phyloP scores from a whole-genome alignment of 2,113 vertebrate genomes.

The Dasyprocta punctata region DNA sequence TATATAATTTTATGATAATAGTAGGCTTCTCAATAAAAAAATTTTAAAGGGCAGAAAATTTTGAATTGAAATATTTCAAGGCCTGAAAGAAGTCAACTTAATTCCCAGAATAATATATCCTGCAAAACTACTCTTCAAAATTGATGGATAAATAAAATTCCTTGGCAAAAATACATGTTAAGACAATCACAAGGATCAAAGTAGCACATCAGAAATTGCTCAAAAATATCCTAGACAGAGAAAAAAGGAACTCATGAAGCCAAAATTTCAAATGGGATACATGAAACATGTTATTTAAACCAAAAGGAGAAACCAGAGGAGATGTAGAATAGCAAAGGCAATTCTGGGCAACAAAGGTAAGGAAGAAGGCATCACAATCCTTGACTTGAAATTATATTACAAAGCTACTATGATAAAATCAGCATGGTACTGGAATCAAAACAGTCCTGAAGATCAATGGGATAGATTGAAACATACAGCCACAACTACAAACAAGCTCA shows the following conservation, averaged over 20 bases:
- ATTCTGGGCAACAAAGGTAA: no score
- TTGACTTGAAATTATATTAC: no score
- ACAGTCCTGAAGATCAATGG: no score
- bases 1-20: neutral
- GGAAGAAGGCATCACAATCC: no score
- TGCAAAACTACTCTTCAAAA: neutral
- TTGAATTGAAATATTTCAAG: neutral
- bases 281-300: neutral
- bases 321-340: no score
- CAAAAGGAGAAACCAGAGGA: neutral
- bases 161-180: neutral
- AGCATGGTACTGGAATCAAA: no score
- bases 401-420: no score
- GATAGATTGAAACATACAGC: no score
- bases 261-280: neutral
- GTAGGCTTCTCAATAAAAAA: neutral
- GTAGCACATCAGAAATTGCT: neutral
- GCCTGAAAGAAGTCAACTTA: neutral
- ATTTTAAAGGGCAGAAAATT: neutral
- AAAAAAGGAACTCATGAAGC: neutral
- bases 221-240: neutral
- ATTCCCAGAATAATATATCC: neutral
- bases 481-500: no score
- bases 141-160: neutral
- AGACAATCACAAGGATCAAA: neutral